phyloP scores from a whole-genome alignment of 2,113 vertebrate species.

The Hippocampus guttulatus region DNA sequence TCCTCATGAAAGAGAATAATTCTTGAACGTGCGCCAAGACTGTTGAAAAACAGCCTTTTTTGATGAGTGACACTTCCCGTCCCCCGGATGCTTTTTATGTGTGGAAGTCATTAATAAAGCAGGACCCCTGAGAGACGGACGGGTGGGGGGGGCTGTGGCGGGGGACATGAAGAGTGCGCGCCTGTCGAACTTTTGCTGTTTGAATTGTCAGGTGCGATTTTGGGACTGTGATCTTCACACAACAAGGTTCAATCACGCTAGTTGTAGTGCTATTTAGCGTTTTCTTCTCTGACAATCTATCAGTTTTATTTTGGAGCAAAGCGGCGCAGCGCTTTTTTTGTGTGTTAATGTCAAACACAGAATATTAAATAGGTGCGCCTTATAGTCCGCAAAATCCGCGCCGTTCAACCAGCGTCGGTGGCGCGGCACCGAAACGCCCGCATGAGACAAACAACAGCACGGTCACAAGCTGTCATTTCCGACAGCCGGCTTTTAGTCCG shows the following conservation, averaged over 20 bases:
- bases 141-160: slow-evolving; percentile 30
- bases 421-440: background rate
- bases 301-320: slow-evolving; percentile 31
- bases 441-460: background rate
- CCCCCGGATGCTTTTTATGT: slow-evolving; percentile 95
- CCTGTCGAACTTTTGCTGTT: slow-evolving; percentile 72
- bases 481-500: slow-evolving; percentile 71
- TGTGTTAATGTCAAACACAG: slow-evolving; percentile 52
- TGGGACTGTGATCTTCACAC: slow-evolving; percentile 88
- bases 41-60: slow-evolving; percentile 90
- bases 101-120: slow-evolving; percentile 98
- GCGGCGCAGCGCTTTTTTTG: slow-evolving; percentile 16
- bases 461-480: slow-evolving; percentile 47
- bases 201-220: slow-evolving; percentile 98
- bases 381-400: no score
- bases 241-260: slow-evolving; percentile 75
- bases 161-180: slow-evolving; percentile 37
- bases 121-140: slow-evolving; percentile 83
- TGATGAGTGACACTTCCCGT: slow-evolving; percentile 96
- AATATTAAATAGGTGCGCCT: slow-evolving; percentile 47
- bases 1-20: slow-evolving; percentile 96
- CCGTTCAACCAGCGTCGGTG: no score
- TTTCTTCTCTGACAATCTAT: slow-evolving; percentile 46
- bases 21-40: slow-evolving; percentile 92
- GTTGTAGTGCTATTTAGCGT: slow-evolving; percentile 69